Conservation (phyloP, 1,140 invertebrate genomes). For the Elysia chlorotica region DNA sequence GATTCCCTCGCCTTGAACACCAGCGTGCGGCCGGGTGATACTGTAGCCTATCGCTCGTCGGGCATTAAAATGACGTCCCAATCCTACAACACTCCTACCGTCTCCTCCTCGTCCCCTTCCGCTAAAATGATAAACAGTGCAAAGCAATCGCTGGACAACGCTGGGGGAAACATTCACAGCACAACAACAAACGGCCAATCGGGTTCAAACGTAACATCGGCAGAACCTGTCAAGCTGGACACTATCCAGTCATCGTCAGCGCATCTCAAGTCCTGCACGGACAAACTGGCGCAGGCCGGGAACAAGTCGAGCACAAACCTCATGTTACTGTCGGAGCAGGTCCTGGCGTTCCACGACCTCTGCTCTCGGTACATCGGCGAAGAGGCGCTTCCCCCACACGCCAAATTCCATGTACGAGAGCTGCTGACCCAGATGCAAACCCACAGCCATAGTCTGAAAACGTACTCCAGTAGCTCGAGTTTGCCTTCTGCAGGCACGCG, state of each 20-base stretch:
- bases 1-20: constrained; percentile 3
- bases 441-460: constrained; percentile 77
- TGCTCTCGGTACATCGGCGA: constrained; percentile 57
- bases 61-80: constrained; percentile 3
- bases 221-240: constrained; percentile 44
- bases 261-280: constrained; percentile 42
- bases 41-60: constrained; percentile 3
- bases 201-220: too few relatives aligned
- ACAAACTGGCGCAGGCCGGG: constrained; percentile 41
- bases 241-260: constrained; percentile 43
- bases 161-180: constrained; percentile 13
- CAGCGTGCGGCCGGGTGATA: neutral
- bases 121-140: constrained; percentile 5
- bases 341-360: constrained; percentile 51
- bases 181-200: constrained; percentile 20
- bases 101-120: constrained; percentile 32
- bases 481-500: constrained; percentile 66
- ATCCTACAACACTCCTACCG: neutral
- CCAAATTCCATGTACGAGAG: constrained; percentile 87
- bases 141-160: neutral
- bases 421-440: constrained; percentile 79
- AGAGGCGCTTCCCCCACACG: constrained; percentile 75
- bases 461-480: constrained; percentile 66
- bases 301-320: constrained; percentile 56
- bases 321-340: constrained; percentile 57